Percentiles rank a stretch among this genome's conserved stretches.
phyloP scores from a whole-genome alignment of 2,113 vertebrate genomes.

The Zosterops hypoxanthus region DNA sequence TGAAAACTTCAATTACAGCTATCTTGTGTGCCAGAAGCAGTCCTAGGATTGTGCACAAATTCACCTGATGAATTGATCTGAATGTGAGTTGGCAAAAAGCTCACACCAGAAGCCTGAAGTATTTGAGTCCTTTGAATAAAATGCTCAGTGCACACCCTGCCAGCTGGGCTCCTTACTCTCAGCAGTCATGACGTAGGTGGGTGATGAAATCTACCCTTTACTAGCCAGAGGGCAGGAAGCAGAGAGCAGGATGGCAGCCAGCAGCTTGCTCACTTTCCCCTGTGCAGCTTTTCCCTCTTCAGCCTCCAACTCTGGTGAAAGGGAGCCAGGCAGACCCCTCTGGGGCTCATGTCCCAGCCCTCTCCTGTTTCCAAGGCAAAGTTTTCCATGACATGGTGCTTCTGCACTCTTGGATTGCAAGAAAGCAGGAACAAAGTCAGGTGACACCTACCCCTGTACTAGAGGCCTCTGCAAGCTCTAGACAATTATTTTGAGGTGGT shows the following conservation, averaged over 20 bases:
- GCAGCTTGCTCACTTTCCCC: neutral
- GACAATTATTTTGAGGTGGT: neutral
- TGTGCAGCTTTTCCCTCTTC: neutral
- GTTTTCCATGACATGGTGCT: neutral
- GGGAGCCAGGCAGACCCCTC: accelerated
- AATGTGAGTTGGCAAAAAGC: neutral
- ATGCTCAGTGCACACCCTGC: neutral
- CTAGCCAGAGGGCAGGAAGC: neutral
- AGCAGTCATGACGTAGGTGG: neutral
- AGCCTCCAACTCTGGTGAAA: neutral
- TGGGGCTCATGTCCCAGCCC: neutral
- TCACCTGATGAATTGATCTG: neutral
- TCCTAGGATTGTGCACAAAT: neutral
- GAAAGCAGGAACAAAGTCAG: neutral
- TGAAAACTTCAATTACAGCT: neutral
- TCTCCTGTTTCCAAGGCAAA: neutral
- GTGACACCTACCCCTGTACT: neutral
- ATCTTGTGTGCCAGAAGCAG: neutral
- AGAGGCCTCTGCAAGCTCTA: neutral
- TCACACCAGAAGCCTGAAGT: neutral
- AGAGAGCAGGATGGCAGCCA: neutral
- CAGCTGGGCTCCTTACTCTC: accelerated
- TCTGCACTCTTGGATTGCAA: neutral
- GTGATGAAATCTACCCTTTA: neutral
- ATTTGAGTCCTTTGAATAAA: neutral